These are phyloP conservation scores for Rhipidura dahli DNA, from an alignment of 2,113 vertebrate species.

Conservation along the genomic window DNA sequence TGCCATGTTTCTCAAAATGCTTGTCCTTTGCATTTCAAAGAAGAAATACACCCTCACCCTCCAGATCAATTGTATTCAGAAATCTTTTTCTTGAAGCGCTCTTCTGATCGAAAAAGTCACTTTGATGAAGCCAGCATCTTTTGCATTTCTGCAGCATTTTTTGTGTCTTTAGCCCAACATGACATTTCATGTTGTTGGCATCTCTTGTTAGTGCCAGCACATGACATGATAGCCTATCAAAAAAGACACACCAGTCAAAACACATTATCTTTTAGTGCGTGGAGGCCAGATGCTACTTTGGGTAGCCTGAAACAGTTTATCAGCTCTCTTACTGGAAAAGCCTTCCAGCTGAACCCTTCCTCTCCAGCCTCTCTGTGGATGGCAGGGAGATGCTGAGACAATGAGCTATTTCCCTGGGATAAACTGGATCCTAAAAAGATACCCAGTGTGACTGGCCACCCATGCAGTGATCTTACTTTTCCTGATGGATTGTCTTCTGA, in stretches of 20 bases:
- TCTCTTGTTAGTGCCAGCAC: slow-evolving; percentile 46
- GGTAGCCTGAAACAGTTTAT: not conserved
- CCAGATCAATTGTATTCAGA: not conserved
- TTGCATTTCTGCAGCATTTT: not conserved
- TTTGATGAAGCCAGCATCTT: slow-evolving; percentile 5
- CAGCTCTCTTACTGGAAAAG: not conserved
- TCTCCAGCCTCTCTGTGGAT: not conserved
- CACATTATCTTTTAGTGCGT: slow-evolving; percentile 18
- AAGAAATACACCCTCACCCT: not conserved
- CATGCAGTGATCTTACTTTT: not conserved
- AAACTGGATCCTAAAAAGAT: not conserved
- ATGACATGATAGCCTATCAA: slow-evolving; percentile 34
- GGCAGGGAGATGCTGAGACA: not conserved
- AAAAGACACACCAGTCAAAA: slow-evolving; percentile 33
- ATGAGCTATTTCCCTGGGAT: not conserved
- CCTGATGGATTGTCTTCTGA: not conserved
- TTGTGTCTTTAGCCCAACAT: slow-evolving; percentile 27
- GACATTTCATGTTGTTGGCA: slow-evolving; percentile 44
- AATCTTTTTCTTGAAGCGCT: not conserved
- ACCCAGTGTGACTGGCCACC: not conserved
- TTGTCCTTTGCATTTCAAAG: not conserved
- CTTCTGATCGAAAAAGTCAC: not conserved
- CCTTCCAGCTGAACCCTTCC: not conserved
- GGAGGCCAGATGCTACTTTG: slow-evolving; percentile 13
- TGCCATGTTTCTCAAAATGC: not conserved